Base-by-base conservation (phyloP, 2,888 invertebrate genomes). In the Marasmarcha lunaedactyla region DNA sequence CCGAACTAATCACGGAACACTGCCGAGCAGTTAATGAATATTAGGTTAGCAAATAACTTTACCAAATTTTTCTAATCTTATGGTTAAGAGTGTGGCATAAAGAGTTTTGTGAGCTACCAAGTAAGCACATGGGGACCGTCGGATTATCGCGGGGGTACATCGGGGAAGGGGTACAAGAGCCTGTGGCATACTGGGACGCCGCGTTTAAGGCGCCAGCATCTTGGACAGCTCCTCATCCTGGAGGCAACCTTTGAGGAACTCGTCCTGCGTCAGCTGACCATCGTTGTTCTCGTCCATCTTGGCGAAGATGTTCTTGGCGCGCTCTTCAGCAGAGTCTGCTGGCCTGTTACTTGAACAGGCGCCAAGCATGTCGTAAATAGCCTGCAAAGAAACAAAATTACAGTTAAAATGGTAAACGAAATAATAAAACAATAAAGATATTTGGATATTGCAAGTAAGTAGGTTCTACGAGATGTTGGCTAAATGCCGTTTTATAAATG, bases 271-370 rank as follows among this genome's bases (percentile, higher is more conserved):
- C 65, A 98, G 88, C 76, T 97, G 97, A 45, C 98, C 98, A 77
- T 99, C 98, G 84, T 96, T 95, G 87, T 99, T 98, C 69, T 96
- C 95, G 76, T 99, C 98, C 98, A 99, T 98, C 84, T 97, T 97
- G 45, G 96, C 96, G 83, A 99, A 99, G 62, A 99, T 99, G 78
- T 97, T 98, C 86, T 97, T 96, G 55, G 98, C 98, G 53, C 98
- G 87, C 68, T 98, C 97, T 70, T 98, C 97, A 15, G 98, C 98
- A 13, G 97, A 95, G 71, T 96, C 97, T 33, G 95, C 95, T 36
- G 97, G 95, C 66, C 95, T 87, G 84, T 95, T 95, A 74, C 95
- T 95, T 61, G 95, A 95, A 78, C 96, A 96, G 49, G 97, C 97
- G 41, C 98, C 98, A 57, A 99, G 87, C 98, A 99, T 99, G 77